A percentile compares a stretch with the other conserved stretches of the same genome.
Evolutionary conservation across 2,797 vertebrate species (phyloP).

Genomic region (Sebastes steindachneri): DNA sequence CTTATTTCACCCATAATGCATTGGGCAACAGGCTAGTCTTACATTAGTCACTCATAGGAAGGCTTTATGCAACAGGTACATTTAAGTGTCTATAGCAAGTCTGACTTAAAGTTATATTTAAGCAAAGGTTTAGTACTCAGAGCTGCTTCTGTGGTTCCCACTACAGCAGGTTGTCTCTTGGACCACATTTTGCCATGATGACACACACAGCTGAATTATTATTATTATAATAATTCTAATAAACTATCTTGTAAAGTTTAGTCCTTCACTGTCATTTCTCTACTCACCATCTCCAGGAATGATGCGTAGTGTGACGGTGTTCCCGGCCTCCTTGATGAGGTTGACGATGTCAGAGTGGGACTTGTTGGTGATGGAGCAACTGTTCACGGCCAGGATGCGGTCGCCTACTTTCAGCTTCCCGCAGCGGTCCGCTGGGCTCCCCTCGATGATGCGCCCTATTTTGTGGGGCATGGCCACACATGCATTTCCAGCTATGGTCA

Average conservation of each 20-base stretch:
- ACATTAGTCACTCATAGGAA: too few species aligned
- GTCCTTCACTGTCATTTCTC: not conserved
- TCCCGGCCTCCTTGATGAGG: constrained; percentile 99
- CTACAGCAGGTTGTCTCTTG: too few species aligned
- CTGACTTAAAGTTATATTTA: too few species aligned
- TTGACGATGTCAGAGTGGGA: constrained; percentile 99
- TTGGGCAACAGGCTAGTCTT: too few species aligned
- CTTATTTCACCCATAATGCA: too few species aligned
- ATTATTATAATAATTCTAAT: not conserved
- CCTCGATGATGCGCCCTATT: constrained; percentile 99
- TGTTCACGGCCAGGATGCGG: constrained; percentile 97
- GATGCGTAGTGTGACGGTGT: constrained; percentile 98
- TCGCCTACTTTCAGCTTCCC: constrained; percentile 99
- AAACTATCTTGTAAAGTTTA: not conserved
- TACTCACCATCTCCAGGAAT: constrained; percentile 97
- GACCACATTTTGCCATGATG: too few species aligned
- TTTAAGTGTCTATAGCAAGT: too few species aligned
- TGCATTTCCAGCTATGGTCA: constrained; percentile 96
- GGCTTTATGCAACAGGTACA: too few species aligned
- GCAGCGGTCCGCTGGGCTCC: constrained; percentile 99
- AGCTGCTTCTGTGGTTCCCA: too few species aligned
- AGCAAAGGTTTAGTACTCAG: too few species aligned
- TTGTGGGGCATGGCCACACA: constrained; percentile 99
- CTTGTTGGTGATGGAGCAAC: constrained; percentile 99
- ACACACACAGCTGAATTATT: too few species aligned